Evolutionary conservation across 2,113 vertebrate genomes (phyloP).

Genomic region (Nyctereutes procyonoides): DNA sequence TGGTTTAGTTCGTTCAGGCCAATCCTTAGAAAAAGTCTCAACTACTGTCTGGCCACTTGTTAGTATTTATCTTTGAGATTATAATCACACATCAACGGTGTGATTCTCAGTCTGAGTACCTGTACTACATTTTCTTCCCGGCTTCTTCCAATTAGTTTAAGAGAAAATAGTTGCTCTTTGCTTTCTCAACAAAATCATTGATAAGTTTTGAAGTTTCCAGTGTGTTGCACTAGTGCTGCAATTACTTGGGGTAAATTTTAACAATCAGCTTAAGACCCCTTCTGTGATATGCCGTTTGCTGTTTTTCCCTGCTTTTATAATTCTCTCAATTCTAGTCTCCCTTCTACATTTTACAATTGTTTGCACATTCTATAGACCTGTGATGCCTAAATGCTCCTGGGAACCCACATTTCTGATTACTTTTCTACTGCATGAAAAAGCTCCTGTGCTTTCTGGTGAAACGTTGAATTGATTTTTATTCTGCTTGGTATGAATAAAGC

Average conservation of each 20-base stretch:
- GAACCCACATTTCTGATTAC: conserved; percentile 76
- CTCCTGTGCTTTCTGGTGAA: conserved; percentile 62
- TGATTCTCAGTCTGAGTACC: conserved; percentile 1
- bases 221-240: conserved; percentile 6
- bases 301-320: conserved; percentile 46
- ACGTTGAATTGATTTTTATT: conserved; percentile 75
- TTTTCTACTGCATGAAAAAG: conserved; percentile 65
- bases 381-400: conserved; percentile 69
- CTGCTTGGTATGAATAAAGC: conserved; percentile 66
- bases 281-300: conserved; percentile 44
- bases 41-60: background rate
- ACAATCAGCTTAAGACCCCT: conserved; percentile 57
- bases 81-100: background rate
- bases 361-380: conserved; percentile 72
- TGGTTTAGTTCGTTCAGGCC: background rate
- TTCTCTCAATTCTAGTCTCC: conserved; percentile 56
- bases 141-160: conserved; percentile 62
- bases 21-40: conserved; percentile 35
- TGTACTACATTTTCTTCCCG: background rate
- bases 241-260: conserved; percentile 67
- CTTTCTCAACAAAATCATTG: conserved; percentile 58
- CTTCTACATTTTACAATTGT: conserved; percentile 71
- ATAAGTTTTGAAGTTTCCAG: conserved; percentile 60
- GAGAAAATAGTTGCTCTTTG: conserved; percentile 58
- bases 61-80: conserved; percentile 6